These are phyloP conservation scores for Helostoma temminkii DNA, from an alignment of 2,797 vertebrate genomes.

Conservation along the genomic window DNA sequence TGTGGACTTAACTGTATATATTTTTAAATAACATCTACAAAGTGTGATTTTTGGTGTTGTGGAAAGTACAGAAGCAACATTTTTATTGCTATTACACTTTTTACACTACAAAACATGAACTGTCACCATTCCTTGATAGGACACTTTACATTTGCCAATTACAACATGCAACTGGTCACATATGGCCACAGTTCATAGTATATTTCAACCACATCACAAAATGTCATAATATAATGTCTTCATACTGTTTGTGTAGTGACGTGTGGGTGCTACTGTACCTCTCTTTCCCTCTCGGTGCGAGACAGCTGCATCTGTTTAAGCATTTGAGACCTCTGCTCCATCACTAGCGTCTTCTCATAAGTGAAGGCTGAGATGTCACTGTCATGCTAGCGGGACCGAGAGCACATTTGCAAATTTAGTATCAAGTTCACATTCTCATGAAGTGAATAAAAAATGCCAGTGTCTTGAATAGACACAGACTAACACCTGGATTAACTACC, in stretches of 20 bases:
- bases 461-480: not conserved
- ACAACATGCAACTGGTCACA: too few relatives aligned
- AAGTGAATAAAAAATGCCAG: not conserved
- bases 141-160: too few relatives aligned
- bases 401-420: not conserved
- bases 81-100: too few relatives aligned
- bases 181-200: too few relatives aligned
- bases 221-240: not conserved
- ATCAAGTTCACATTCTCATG: not conserved
- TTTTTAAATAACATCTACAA: not conserved
- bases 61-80: too few relatives aligned
- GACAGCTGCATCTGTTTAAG: conserved; percentile 97
- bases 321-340: conserved; percentile 98
- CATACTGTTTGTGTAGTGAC: too few relatives aligned
- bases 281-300: conserved; percentile 91
- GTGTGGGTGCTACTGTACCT: conserved; percentile 80
- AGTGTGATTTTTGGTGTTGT: too few relatives aligned
- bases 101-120: too few relatives aligned
- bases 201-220: not conserved
- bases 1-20: too few relatives aligned
- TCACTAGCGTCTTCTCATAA: conserved; percentile 95
- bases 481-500: not conserved
- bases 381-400: conserved; percentile 83
- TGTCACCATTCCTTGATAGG: too few relatives aligned
- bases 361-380: conserved; percentile 97